These are phyloP conservation scores for Cathartes aura DNA, from an alignment of 2,113 vertebrate species.

Conservation along the genomic window DNA sequence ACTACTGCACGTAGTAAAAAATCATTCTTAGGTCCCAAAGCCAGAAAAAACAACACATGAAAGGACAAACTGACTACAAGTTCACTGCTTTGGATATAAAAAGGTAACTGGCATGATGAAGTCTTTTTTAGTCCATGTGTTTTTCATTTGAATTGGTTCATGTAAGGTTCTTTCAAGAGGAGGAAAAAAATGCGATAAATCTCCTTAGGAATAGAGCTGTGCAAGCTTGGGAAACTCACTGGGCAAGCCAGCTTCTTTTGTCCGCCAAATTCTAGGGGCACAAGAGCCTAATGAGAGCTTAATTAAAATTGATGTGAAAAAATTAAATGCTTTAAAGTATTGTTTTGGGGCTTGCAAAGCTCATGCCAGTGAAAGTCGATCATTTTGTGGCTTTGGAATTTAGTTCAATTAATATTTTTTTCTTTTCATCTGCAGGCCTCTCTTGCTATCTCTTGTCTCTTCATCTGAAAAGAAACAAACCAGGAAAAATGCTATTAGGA, in stretches of 20 bases:
- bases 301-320: slow-evolving; percentile 71
- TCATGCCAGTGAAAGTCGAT: slow-evolving; percentile 56
- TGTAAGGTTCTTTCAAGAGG: slow-evolving; percentile 75
- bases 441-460: slow-evolving; percentile 7
- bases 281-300: slow-evolving; percentile 68
- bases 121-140: slow-evolving; percentile 70
- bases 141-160: slow-evolving; percentile 79
- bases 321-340: slow-evolving; percentile 59
- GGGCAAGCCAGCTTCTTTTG: slow-evolving; percentile 56
- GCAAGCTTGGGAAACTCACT: slow-evolving; percentile 57
- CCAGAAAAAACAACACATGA: slow-evolving; percentile 77
- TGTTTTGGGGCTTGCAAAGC: slow-evolving; percentile 35
- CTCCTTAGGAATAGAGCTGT: slow-evolving; percentile 59
- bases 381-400: slow-evolving; percentile 55
- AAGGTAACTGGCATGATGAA: slow-evolving; percentile 72
- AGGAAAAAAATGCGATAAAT: slow-evolving; percentile 69
- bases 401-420: slow-evolving; percentile 19
- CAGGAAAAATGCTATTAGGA: not conserved
- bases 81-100: slow-evolving; percentile 74
- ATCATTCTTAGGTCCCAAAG: slow-evolving; percentile 69
- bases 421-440: not conserved
- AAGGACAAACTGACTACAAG: slow-evolving; percentile 75
- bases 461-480: not conserved
- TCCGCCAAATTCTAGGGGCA: slow-evolving; percentile 58
- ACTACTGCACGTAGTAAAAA: slow-evolving; percentile 78